Conservation (phyloP, 2,888 invertebrate species). For the Phorcus lineatus region DNA sequence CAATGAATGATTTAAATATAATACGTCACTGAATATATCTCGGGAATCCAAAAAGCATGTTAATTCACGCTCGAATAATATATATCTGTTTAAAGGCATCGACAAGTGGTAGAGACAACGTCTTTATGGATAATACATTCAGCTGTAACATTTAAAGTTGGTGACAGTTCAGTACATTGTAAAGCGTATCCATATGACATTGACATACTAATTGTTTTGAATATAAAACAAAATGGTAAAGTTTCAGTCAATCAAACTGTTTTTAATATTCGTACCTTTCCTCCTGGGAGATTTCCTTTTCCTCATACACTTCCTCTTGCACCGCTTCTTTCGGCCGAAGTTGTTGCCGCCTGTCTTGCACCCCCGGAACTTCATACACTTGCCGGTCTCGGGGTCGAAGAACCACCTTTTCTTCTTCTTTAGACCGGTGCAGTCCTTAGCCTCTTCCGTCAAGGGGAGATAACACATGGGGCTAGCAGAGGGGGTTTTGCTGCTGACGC, state of each 20-base stretch:
- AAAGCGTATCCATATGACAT: too few species aligned
- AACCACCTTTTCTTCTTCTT: slow-evolving; percentile 46
- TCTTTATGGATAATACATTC: too few species aligned
- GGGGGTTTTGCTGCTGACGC: neutral
- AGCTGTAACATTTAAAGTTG: too few species aligned
- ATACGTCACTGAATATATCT: too few species aligned
- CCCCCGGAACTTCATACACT: slow-evolving; percentile 48
- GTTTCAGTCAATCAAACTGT: neutral
- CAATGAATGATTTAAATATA: too few species aligned
- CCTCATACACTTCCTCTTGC: slow-evolving; percentile 48
- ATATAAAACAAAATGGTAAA: too few species aligned
- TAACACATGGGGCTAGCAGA: slow-evolving; percentile 38
- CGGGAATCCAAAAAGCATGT: too few species aligned
- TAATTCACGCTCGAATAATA: too few species aligned
- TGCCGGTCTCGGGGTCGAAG: slow-evolving; percentile 48
- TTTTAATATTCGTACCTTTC: neutral
- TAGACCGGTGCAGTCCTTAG: slow-evolving; percentile 42
- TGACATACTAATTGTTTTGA: too few species aligned
- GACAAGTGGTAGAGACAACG: too few species aligned
- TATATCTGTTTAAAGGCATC: too few species aligned
- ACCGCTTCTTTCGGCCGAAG: slow-evolving; percentile 47
- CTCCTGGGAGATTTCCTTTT: slow-evolving; percentile 24
- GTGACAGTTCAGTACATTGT: too few species aligned
- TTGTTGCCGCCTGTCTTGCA: slow-evolving; percentile 52
- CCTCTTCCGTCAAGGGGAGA: slow-evolving; percentile 41